phyloP scores from a whole-genome alignment of 2,113 vertebrate species.

The Hystrix brachyura region DNA sequence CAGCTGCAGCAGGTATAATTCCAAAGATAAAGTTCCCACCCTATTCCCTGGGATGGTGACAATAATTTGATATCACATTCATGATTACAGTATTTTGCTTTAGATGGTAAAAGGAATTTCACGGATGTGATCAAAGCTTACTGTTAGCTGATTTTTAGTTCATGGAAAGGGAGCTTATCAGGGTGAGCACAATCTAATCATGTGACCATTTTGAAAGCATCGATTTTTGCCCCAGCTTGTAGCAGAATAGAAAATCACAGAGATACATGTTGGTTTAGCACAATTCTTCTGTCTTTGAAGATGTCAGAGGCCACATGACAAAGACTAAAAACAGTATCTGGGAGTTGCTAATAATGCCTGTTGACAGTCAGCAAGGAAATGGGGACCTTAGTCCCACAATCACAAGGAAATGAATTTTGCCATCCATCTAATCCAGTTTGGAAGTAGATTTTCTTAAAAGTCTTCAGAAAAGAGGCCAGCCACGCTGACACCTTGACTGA shows the following conservation, averaged over 20 bases:
- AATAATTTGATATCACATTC: neutral
- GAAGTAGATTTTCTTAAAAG: neutral
- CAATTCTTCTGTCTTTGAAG: neutral
- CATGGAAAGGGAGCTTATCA: neutral
- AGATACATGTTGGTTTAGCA: neutral
- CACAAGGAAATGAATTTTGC: neutral
- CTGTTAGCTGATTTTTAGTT: neutral
- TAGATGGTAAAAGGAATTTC: neutral
- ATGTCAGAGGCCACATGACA: neutral
- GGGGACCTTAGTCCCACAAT: neutral
- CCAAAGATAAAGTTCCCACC: neutral
- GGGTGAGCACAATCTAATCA: neutral
- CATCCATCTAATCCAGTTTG: neutral
- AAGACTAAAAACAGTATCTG: neutral
- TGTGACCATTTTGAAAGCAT: neutral
- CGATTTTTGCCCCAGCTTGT: neutral
- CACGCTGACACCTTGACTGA: neutral
- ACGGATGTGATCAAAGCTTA: neutral
- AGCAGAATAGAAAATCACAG: neutral
- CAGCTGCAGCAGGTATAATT: neutral
- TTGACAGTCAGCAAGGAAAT: no score
- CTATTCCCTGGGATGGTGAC: neutral
- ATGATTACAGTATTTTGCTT: neutral
- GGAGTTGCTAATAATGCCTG: neutral
- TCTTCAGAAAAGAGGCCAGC: neutral